Conservation (phyloP, 2,888 invertebrate genomes). For the Euplexia lucipara region DNA sequence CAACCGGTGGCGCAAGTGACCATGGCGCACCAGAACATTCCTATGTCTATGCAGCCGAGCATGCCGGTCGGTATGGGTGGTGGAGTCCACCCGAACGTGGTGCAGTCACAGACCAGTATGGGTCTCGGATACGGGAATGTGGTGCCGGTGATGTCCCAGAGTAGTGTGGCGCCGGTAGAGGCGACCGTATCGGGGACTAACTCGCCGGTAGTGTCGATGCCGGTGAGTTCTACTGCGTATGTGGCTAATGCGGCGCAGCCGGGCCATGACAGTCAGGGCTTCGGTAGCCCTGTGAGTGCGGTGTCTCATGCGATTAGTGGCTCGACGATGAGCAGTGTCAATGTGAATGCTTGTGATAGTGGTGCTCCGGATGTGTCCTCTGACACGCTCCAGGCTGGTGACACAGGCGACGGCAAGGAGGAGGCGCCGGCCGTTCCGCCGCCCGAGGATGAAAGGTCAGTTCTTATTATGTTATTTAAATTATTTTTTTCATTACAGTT, state of each 20-base stretch:
- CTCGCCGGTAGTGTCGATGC: conserved; percentile 89
- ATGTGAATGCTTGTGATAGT: conserved; percentile 88
- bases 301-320: conserved; percentile 88
- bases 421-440: conserved; percentile 79
- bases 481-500: neutral
- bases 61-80: conserved; percentile 88
- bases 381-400: conserved; percentile 81
- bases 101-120: conserved; percentile 89
- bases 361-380: conserved; percentile 82
- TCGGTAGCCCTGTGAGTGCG: conserved; percentile 89
- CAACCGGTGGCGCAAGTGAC: conserved; percentile 84
- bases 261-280: conserved; percentile 87
- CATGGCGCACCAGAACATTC: conserved; percentile 89
- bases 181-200: conserved; percentile 88
- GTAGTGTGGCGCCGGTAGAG: conserved; percentile 86
- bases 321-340: conserved; percentile 86
- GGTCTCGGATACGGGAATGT: conserved; percentile 85
- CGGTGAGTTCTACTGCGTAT: conserved; percentile 85
- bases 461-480: conserved; percentile 8
- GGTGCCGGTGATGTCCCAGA: conserved; percentile 90
- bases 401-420: conserved; percentile 86
- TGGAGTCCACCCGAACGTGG: conserved; percentile 86
- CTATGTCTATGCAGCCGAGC: conserved; percentile 88
- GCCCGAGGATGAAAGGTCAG: conserved; percentile 90
- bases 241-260: conserved; percentile 79